Evolutionary conservation across 2,113 vertebrate genomes (phyloP).

Genomic region (Prietella phreatophila): DNA sequence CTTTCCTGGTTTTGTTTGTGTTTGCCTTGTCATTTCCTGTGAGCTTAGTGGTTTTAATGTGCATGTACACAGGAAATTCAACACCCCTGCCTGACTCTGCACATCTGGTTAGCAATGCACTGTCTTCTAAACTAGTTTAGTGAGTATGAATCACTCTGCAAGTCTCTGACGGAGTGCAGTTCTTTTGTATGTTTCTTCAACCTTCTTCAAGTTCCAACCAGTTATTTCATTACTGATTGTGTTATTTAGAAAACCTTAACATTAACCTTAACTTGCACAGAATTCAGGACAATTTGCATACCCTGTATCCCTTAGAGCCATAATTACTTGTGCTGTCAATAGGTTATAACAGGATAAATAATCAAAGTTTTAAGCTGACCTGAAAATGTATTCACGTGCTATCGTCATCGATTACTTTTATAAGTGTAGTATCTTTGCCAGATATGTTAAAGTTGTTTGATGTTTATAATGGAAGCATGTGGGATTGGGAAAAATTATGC

Average conservation of each 20-base stretch:
- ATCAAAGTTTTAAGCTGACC: not conserved
- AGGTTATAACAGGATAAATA: not conserved
- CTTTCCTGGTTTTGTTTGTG: conserved; percentile 41
- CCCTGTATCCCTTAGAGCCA: not conserved
- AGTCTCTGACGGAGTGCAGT: not conserved
- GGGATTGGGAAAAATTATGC: not conserved
- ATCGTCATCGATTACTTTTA: not conserved
- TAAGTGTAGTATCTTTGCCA: not conserved
- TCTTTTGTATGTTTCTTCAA: not conserved
- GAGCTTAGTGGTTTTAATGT: conserved; percentile 33
- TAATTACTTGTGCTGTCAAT: not conserved
- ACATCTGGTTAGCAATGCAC: not conserved
- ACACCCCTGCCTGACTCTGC: not conserved
- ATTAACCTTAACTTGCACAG: not conserved
- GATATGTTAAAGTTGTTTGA: not conserved
- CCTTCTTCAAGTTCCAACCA: not conserved
- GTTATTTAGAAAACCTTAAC: conserved; percentile 7
- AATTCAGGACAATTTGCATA: not conserved
- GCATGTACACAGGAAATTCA: conserved; percentile 29
- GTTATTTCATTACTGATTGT: not conserved
- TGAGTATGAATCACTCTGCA: not conserved
- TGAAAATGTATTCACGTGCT: not conserved
- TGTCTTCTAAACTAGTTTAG: not conserved
- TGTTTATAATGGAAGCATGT: not conserved
- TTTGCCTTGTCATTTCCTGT: conserved; percentile 49